A percentile compares a stretch with the other conserved stretches of the same genome.
phyloP scores from a whole-genome alignment of 1,140 invertebrate species.

The Latrodectus geometricus region DNA sequence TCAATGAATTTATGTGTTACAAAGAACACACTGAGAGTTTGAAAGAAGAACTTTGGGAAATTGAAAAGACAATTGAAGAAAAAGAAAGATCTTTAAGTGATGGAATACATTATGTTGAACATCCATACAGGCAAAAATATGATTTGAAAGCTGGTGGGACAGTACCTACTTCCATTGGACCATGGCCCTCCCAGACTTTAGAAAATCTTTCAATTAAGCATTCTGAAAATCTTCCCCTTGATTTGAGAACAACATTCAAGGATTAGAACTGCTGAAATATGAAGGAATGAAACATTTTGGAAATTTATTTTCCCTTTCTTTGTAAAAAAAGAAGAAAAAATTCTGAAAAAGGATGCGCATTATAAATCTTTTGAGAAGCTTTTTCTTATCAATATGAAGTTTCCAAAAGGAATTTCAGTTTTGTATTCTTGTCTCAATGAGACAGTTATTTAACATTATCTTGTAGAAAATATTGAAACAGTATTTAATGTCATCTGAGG shows the following conservation, averaged over 20 bases:
- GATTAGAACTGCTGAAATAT: neutral
- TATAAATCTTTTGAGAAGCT: conserved; percentile 10
- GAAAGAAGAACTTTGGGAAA: conserved; percentile 54
- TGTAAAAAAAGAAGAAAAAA: neutral
- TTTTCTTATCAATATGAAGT: conserved; percentile 12
- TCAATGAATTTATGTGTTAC: neutral
- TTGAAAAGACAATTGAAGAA: conserved; percentile 58
- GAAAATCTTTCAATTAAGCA: conserved; percentile 74
- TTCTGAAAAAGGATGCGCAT: neutral
- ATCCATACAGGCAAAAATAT: conserved; percentile 20
- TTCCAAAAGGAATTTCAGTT: conserved; percentile 51
- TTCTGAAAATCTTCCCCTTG: conserved; percentile 13
- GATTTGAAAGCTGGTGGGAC: conserved; percentile 17
- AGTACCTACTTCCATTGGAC: conserved; percentile 67
- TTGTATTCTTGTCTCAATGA: conserved; percentile 52
- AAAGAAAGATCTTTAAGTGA: conserved; percentile 26
- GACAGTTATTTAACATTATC: conserved; percentile 42
- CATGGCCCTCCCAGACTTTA: conserved; percentile 67
- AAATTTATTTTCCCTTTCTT: conserved; percentile 8
- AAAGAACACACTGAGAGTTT: conserved; percentile 8
- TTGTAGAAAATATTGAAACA: conserved; percentile 55
- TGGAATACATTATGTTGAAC: conserved; percentile 24
- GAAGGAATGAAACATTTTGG: neutral
- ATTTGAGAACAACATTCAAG: conserved; percentile 17
- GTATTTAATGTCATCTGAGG: conserved; percentile 40